phyloP scores from a whole-genome alignment of 2,797 vertebrate genomes.

The Enteromius treurensis region DNA sequence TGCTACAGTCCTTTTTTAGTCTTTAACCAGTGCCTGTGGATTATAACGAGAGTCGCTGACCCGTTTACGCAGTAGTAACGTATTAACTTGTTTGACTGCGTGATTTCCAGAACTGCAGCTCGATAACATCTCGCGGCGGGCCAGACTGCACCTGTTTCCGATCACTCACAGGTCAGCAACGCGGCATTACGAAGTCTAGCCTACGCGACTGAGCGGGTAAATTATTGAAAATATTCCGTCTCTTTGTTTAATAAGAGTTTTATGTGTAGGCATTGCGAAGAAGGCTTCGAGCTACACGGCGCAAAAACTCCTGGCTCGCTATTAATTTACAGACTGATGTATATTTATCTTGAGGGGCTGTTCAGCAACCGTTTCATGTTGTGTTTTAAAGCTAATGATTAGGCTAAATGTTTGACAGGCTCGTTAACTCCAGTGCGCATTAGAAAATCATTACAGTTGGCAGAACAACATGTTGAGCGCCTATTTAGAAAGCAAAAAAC shows the following conservation, averaged over 20 bases:
- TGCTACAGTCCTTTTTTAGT: background rate
- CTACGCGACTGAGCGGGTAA: constrained; percentile 20
- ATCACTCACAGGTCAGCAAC: constrained; percentile 21
- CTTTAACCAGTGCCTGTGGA: constrained; percentile 6
- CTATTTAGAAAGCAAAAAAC: constrained; percentile 77
- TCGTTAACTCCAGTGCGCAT: constrained; percentile 73
- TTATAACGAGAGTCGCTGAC: constrained; percentile 45
- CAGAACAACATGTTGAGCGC: constrained; percentile 76
- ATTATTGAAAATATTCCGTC: constrained; percentile 37
- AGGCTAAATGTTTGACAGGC: constrained; percentile 65
- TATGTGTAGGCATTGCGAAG: constrained; percentile 18
- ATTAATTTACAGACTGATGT: constrained; percentile 48
- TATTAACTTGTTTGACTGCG: constrained; percentile 56
- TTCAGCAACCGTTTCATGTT: constrained; percentile 57
- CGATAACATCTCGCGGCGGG: constrained; percentile 53
- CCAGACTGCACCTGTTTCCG: constrained; percentile 51
- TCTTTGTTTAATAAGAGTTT: constrained; percentile 30
- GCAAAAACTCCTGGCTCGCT: constrained; percentile 49
- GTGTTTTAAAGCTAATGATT: constrained; percentile 79
- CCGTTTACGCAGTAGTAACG: constrained; percentile 52
- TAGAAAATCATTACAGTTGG: constrained; percentile 82
- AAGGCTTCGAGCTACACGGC: constrained; percentile 15
- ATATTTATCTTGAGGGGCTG: constrained; percentile 52
- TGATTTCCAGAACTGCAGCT: constrained; percentile 54
- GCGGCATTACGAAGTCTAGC: background rate